Conservation (phyloP, 2,888 invertebrate species). For the Chrysolina haemoptera region DNA sequence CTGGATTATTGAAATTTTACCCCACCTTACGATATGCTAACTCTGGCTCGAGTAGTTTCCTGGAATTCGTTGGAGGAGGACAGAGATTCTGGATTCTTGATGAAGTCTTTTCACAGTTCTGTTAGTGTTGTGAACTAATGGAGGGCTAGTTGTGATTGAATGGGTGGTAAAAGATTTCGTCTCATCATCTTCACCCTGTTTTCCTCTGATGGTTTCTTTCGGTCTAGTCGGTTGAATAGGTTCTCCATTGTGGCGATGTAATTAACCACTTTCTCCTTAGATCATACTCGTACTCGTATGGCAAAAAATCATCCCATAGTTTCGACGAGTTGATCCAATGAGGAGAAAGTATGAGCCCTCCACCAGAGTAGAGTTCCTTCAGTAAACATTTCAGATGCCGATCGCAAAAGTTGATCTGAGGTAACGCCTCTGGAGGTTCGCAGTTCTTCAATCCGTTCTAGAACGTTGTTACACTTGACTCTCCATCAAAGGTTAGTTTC, state of each 20-base stretch:
- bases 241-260: no score
- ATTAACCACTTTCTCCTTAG: slow-evolving; percentile 14
- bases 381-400: slow-evolving; percentile 29
- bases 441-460: slow-evolving; percentile 25
- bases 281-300: slow-evolving; percentile 29
- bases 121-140: slow-evolving; percentile 13
- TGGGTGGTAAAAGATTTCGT: slow-evolving; percentile 29
- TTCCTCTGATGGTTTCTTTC: not conserved
- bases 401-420: slow-evolving; percentile 12
- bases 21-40: slow-evolving; percentile 27
- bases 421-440: slow-evolving; percentile 16
- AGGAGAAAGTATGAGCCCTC: slow-evolving; percentile 10
- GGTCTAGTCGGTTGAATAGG: no score
- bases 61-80: slow-evolving; percentile 28
- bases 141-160: slow-evolving; percentile 23
- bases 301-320: slow-evolving; percentile 20
- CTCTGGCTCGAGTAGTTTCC: slow-evolving; percentile 29
- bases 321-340: slow-evolving; percentile 31
- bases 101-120: slow-evolving; percentile 26
- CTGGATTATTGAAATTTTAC: no score
- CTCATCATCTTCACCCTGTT: slow-evolving; percentile 23
- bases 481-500: slow-evolving; percentile 28
- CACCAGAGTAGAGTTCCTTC: slow-evolving; percentile 29
- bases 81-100: slow-evolving; percentile 17
- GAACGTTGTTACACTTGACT: slow-evolving; percentile 16